These are phyloP conservation scores for Labeo rohita DNA, from an alignment of 2,113 vertebrate genomes.

Conservation along the genomic window DNA sequence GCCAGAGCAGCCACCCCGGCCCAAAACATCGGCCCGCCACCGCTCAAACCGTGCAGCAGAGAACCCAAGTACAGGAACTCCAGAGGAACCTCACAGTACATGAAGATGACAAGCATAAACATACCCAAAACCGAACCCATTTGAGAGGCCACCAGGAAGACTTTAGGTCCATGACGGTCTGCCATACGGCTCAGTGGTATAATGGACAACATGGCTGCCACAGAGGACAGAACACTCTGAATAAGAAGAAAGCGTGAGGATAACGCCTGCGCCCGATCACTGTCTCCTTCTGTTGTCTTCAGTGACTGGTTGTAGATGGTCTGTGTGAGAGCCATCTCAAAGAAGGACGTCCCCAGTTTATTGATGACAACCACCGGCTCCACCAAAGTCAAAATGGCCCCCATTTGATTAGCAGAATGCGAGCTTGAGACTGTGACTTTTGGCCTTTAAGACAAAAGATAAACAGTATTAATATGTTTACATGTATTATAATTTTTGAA, in stretches of 20 bases:
- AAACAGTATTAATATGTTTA: not conserved
- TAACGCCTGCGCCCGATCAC: slow-evolving; percentile 56
- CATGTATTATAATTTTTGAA: not conserved
- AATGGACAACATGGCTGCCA: slow-evolving; percentile 59
- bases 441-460: slow-evolving; percentile 11
- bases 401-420: slow-evolving; percentile 45
- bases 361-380: slow-evolving; percentile 64
- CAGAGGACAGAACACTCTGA: slow-evolving; percentile 53
- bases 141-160: slow-evolving; percentile 58
- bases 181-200: slow-evolving; percentile 54
- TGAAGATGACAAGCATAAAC: slow-evolving; percentile 55
- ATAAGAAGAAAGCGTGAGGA: slow-evolving; percentile 62
- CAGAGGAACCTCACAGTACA: slow-evolving; percentile 55
- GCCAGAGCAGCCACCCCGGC: slow-evolving; percentile 60
- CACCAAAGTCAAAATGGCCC: slow-evolving; percentile 52
- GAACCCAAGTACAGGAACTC: slow-evolving; percentile 59
- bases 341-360: slow-evolving; percentile 61
- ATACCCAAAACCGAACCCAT: slow-evolving; percentile 61
- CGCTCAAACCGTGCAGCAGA: slow-evolving; percentile 59
- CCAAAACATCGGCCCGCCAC: slow-evolving; percentile 63
- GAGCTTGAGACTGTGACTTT: not conserved
- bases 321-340: slow-evolving; percentile 61
- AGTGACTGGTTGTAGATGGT: slow-evolving; percentile 58
- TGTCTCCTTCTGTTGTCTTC: slow-evolving; percentile 47
- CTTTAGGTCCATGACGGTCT: slow-evolving; percentile 55